Conservation (phyloP, 2,113 vertebrate genomes). For the Diglossa brunneiventris region DNA sequence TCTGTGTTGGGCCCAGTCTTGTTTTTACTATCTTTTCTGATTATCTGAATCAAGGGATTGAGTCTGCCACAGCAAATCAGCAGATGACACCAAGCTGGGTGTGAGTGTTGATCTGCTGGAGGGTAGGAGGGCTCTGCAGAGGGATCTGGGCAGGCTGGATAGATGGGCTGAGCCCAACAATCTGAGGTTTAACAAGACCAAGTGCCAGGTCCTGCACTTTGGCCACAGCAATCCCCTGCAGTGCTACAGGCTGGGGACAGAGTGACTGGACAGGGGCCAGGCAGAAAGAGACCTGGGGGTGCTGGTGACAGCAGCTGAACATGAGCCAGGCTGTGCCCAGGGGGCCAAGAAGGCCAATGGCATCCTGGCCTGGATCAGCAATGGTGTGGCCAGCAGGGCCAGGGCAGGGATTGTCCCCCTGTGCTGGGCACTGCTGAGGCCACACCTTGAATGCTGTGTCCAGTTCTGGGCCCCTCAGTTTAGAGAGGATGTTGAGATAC, state of each 20-base stretch:
- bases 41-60: background rate
- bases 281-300: background rate
- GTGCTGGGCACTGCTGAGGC: background rate
- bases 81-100: background rate
- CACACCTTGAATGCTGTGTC: accelerated
- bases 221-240: background rate
- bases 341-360: background rate
- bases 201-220: background rate
- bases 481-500: background rate
- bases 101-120: background rate
- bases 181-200: background rate
- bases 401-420: background rate
- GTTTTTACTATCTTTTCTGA: background rate
- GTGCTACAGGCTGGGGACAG: background rate
- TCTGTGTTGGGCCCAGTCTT: background rate
- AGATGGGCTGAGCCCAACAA: accelerated
- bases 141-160: background rate
- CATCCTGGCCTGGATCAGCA: background rate
- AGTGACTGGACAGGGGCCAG: background rate
- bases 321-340: background rate
- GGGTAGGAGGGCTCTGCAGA: background rate
- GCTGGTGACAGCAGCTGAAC: background rate
- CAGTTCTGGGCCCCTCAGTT: background rate
- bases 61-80: background rate
- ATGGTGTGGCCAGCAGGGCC: background rate